Evolutionary conservation across 35 echinoderm and acorn worm species (phyloP).

Genomic region (Apostichopus japonicus): DNA sequence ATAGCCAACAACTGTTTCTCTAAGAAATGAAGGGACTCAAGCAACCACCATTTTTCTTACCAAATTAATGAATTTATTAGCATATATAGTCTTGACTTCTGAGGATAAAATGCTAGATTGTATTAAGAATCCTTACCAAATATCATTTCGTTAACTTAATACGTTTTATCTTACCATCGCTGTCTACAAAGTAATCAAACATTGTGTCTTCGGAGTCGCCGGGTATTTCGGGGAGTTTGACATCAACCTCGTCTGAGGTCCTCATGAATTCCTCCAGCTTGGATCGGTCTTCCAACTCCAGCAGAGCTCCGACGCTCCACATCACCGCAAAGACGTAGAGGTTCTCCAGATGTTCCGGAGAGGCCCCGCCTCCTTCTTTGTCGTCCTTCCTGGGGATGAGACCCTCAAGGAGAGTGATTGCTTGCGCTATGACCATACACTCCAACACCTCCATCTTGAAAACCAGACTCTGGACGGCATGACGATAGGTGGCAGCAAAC

Average conservation of each 20-base stretch:
- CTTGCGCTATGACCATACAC: slow-evolving; percentile 89
- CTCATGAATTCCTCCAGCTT: slow-evolving; percentile 93
- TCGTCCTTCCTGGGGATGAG: slow-evolving; percentile 92
- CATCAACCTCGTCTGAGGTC: slow-evolving; percentile 74
- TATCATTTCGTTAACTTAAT: no score
- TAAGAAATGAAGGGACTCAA: no score
- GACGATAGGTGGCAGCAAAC: slow-evolving; percentile 77
- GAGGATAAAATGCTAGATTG: no score
- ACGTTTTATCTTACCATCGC: slow-evolving; percentile 68
- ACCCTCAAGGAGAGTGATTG: slow-evolving; percentile 84
- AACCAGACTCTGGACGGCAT: slow-evolving; percentile 73
- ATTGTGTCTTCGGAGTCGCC: slow-evolving; percentile 83
- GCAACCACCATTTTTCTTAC: no score
- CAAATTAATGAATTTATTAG: no score
- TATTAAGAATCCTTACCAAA: no score
- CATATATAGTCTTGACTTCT: no score
- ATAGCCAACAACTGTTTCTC: no score
- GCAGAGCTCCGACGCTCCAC: slow-evolving; percentile 95
- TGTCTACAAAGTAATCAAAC: slow-evolving; percentile 96
- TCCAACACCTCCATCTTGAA: slow-evolving; percentile 99
- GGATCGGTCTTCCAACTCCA: slow-evolving; percentile 91
- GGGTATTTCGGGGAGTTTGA: slow-evolving; percentile 77
- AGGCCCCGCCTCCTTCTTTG: slow-evolving; percentile 70
- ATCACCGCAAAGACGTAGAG: slow-evolving; percentile 92
- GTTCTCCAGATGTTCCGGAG: slow-evolving; percentile 72